phyloP scores from a whole-genome alignment of 2,888 invertebrate genomes.

The Odontomyia ornata region DNA sequence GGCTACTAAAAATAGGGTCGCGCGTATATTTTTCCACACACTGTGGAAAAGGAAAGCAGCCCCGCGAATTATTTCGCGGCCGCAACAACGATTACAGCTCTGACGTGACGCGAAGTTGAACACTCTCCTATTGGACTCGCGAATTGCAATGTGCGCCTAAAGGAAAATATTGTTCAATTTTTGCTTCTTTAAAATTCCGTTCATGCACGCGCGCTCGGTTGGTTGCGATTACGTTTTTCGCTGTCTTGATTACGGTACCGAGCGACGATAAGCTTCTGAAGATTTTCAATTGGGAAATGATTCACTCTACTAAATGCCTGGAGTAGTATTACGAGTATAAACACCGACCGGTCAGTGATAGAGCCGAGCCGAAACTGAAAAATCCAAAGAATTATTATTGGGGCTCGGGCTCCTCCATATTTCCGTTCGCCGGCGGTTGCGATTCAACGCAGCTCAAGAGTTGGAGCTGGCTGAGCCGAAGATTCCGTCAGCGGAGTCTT shows the following conservation, averaged over 20 bases:
- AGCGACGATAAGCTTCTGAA: constrained; percentile 9
- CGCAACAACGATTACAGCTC: neutral
- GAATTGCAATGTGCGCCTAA: neutral
- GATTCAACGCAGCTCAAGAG: neutral
- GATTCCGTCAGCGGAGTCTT: neutral
- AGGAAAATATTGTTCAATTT: neutral
- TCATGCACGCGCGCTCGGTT: constrained; percentile 33
- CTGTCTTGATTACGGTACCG: neutral
- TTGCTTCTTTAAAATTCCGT: constrained; percentile 31
- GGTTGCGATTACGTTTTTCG: no score
- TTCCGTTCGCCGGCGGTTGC: no score
- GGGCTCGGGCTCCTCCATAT: constrained; percentile 21
- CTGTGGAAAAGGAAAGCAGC: no score
- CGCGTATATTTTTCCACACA: neutral
- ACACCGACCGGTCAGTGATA: constrained; percentile 44
- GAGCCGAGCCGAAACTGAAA: constrained; percentile 51
- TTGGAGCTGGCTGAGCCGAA: neutral
- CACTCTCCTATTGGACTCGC: neutral
- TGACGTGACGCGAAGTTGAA: neutral
- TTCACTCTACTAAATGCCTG: neutral
- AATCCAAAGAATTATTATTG: constrained; percentile 38
- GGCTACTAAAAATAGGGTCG: constrained; percentile 28
- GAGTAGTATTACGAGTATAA: neutral
- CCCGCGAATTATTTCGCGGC: neutral
- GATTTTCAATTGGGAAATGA: neutral